Conservation (phyloP, 35 echinoderm and acorn worm genomes). For the Hemicentrotus pulcherrimus region DNA sequence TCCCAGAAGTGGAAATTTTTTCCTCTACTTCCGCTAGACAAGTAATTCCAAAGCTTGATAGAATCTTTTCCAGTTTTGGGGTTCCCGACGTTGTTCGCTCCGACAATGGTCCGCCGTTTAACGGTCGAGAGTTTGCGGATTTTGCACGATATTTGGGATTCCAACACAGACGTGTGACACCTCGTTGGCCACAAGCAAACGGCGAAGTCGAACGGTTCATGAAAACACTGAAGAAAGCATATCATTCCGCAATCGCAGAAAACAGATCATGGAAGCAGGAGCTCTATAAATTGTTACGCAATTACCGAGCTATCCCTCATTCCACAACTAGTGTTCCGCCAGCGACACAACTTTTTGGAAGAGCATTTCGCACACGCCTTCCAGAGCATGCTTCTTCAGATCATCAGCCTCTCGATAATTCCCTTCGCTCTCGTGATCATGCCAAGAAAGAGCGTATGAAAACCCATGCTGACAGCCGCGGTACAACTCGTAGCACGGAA, state of each 20-base stretch:
- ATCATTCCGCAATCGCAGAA: constrained; percentile 39
- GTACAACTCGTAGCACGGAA: background rate
- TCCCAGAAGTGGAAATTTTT: constrained; percentile 68
- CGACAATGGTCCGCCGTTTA: constrained; percentile 82
- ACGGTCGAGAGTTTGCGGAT: constrained; percentile 60
- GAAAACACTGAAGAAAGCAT: constrained; percentile 74
- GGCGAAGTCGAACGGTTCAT: too few species aligned
- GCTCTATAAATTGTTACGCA: constrained; percentile 60
- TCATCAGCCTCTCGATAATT: background rate
- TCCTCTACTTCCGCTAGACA: constrained; percentile 68
- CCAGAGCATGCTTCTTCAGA: constrained; percentile 31
- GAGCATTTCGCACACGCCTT: constrained; percentile 42
- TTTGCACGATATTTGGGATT: constrained; percentile 82
- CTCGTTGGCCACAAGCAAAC: constrained; percentile 81
- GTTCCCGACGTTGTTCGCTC: constrained; percentile 50
- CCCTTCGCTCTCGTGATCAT: background rate
- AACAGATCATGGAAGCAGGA: constrained; percentile 41
- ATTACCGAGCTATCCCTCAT: constrained; percentile 79
- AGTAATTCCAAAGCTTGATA: constrained; percentile 71
- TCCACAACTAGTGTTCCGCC: constrained; percentile 62
- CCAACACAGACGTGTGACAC: constrained; percentile 67
- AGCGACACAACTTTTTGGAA: constrained; percentile 62
- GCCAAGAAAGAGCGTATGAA: constrained; percentile 14
- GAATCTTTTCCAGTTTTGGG: constrained; percentile 70
- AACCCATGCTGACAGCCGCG: constrained; percentile 11